Conservation (phyloP, 2,797 vertebrate genomes). For the Etheostoma perlongum region DNA sequence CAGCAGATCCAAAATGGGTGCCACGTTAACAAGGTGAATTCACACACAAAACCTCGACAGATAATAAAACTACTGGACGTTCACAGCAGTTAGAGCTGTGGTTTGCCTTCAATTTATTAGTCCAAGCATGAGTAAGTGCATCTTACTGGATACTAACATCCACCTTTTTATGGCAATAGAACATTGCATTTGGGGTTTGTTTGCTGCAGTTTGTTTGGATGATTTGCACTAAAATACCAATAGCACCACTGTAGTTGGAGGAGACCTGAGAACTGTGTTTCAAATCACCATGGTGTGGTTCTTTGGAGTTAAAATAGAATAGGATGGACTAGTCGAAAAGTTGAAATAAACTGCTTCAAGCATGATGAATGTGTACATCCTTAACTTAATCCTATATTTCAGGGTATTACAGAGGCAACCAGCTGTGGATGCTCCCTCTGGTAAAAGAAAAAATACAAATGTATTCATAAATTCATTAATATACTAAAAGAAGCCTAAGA, state of each 20-base stretch:
- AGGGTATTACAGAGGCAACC: neutral
- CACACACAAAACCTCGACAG: neutral
- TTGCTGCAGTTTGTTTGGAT: neutral
- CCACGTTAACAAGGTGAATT: conserved; percentile 23
- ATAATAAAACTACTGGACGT: conserved; percentile 25
- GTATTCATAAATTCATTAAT: conserved; percentile 1
- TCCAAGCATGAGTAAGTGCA: conserved; percentile 11
- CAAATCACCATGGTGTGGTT: conserved; percentile 5
- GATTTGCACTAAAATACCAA: conserved; percentile 5
- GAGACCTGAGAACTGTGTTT: conserved; percentile 9
- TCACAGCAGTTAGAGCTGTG: neutral
- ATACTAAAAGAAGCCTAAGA: neutral
- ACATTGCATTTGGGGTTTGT: neutral
- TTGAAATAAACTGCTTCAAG: conserved; percentile 2
- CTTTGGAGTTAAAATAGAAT: neutral
- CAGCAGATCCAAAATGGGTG: conserved; percentile 42
- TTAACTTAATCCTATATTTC: conserved; percentile 1
- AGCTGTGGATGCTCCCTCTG: neutral
- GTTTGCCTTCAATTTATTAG: conserved; percentile 5
- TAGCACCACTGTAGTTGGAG: neutral
- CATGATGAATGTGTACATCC: conserved; percentile 14
- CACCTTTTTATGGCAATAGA: neutral
- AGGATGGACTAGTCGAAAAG: neutral
- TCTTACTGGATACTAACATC: neutral
- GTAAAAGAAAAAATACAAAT: conserved; percentile 7